phyloP scores from a whole-genome alignment of 1,140 invertebrate genomes.

The Scylla paramamosain region DNA sequence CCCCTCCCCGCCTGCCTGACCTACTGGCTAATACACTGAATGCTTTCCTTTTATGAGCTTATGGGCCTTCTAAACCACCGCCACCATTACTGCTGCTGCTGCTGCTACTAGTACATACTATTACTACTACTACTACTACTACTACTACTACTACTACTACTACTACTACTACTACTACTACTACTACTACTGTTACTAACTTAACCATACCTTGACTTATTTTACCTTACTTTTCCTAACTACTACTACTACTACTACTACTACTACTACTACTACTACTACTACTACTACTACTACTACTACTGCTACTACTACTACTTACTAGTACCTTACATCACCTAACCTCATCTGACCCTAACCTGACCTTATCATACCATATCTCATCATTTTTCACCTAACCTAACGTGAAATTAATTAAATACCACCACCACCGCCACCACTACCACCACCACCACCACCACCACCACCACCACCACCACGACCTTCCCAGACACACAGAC shows the following conservation, averaged over 20 bases:
- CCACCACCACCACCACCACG: no score
- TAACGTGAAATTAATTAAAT: no score
- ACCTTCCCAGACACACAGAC: no score
- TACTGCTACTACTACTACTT: not conserved
- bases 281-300: not conserved
- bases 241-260: constrained; percentile 23
- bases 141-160: constrained; percentile 21
- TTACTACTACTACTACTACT: not conserved
- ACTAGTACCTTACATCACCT: not conserved
- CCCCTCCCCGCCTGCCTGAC: not conserved
- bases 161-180: constrained; percentile 21
- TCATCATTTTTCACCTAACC: no score
- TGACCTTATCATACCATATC: not conserved
- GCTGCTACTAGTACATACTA: not conserved
- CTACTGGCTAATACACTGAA: not conserved
- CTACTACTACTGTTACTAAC: not conserved
- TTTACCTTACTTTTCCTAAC: not conserved
- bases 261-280: constrained; percentile 13
- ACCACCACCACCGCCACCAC: no score
- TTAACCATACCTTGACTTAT: not conserved
- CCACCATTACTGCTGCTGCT: not conserved
- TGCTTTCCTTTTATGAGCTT: not conserved
- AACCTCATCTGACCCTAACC: not conserved
- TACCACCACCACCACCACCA: no score
- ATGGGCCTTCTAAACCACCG: not conserved